Conservation (phyloP, 2,797 vertebrate species). For the Sebastes elongatus region DNA sequence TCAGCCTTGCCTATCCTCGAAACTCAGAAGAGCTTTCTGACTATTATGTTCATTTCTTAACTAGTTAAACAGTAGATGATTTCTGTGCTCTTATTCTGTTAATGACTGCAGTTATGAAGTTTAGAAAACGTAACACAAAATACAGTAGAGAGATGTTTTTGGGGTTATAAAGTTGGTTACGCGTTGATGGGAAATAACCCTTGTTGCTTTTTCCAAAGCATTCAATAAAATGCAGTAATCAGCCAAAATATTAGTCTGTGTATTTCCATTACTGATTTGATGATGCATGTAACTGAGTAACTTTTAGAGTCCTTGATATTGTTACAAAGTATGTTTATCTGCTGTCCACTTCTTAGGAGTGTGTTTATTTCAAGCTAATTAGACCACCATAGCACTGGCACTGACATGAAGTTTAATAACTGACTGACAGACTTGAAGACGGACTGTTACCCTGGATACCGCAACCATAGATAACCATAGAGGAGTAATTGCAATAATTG, state of each 20-base stretch:
- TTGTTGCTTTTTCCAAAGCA: conserved; percentile 65
- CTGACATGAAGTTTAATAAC: background rate
- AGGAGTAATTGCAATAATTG: background rate
- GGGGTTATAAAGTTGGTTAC: conserved; percentile 39
- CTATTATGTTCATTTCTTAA: conserved; percentile 49
- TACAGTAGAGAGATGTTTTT: conserved; percentile 41
- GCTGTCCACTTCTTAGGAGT: background rate
- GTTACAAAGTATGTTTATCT: background rate
- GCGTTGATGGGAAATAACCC: conserved; percentile 52
- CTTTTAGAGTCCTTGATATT: background rate
- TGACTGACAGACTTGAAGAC: background rate
- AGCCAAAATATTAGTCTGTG: conserved; percentile 35
- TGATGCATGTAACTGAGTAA: background rate
- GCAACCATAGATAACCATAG: background rate
- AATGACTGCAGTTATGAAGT: conserved; percentile 5
- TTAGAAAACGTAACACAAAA: conserved; percentile 29
- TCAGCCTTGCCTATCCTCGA: conserved; percentile 68
- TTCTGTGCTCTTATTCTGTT: conserved; percentile 45
- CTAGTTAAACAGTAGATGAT: conserved; percentile 42
- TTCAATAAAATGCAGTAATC: conserved; percentile 81
- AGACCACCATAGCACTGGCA: background rate
- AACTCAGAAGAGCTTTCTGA: conserved; percentile 50
- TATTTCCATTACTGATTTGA: conserved; percentile 3
- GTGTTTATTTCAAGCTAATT: conserved; percentile 2
- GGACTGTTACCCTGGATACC: background rate